These are phyloP conservation scores for Stegodyphus dumicola DNA, from an alignment of 1,140 invertebrate genomes.

Conservation along the genomic window DNA sequence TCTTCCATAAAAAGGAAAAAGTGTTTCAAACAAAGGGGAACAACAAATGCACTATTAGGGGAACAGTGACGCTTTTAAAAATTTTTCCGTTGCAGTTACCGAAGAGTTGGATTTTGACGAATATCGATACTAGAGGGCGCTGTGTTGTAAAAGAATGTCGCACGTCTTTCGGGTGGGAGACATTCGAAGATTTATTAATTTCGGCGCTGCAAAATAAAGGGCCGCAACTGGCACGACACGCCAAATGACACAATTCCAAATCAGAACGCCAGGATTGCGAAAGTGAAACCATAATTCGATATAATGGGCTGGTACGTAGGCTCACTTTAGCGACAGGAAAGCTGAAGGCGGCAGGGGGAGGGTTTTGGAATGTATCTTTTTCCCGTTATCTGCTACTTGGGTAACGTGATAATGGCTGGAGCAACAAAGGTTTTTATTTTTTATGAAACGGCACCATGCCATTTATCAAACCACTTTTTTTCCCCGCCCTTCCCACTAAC, in stretches of 20 bases:
- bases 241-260: conserved; percentile 56
- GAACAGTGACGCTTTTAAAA: too few relatives aligned
- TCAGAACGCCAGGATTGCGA: conserved; percentile 35
- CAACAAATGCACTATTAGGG: too few relatives aligned
- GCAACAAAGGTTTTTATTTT: conserved; percentile 11
- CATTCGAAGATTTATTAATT: conserved; percentile 50
- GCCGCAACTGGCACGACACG: conserved; percentile 12
- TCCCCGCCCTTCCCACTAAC: too few relatives aligned
- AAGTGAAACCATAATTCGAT: conserved; percentile 52
- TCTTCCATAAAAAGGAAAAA: too few relatives aligned
- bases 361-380: conserved; percentile 17
- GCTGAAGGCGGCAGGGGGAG: too few relatives aligned
- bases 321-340: conserved; percentile 43
- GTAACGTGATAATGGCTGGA: conserved; percentile 38
- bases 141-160: background rate
- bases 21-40: too few relatives aligned
- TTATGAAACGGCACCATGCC: conserved; percentile 15
- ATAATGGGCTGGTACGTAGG: conserved; percentile 9
- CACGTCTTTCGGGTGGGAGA: too few relatives aligned
- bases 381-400: conserved; percentile 28
- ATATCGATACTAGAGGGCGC: conserved; percentile 37
- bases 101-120: background rate
- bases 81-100: too few relatives aligned
- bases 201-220: conserved; percentile 23
- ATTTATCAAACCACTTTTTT: conserved; percentile 26